Conservation (phyloP, 2,888 invertebrate species). For the Chydorus sphaericus region DNA sequence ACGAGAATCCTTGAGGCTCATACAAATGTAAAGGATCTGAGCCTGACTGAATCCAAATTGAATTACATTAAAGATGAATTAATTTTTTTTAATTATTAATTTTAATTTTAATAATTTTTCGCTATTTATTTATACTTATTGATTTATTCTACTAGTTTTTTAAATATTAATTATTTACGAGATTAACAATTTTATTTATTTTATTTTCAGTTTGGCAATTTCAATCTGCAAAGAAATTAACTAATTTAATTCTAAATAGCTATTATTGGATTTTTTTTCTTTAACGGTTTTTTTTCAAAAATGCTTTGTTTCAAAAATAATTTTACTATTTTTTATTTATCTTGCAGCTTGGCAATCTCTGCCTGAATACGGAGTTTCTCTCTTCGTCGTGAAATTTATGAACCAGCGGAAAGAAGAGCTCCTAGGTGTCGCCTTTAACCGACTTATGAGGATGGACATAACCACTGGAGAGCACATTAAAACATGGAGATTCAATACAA, state of each 20-base stretch:
- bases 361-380: slow-evolving; percentile 85
- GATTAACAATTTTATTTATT: too few species aligned
- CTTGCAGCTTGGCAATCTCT: slow-evolving; percentile 87
- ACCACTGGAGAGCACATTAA: slow-evolving; percentile 84
- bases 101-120: background rate
- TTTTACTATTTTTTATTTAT: background rate
- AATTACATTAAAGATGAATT: slow-evolving; percentile 65
- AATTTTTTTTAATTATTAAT: too few species aligned
- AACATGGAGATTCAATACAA: slow-evolving; percentile 93
- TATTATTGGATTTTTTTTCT: background rate
- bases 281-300: too few species aligned
- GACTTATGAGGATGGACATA: slow-evolving; percentile 90
- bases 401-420: slow-evolving; percentile 76
- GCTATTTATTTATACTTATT: background rate
- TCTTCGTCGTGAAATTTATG: slow-evolving; percentile 88
- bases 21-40: slow-evolving; percentile 80
- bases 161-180: too few species aligned
- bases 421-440: slow-evolving; percentile 82
- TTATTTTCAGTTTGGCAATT: background rate
- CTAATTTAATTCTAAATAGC: background rate
- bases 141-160: slow-evolving; percentile 5
- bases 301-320: background rate
- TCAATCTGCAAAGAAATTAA: background rate
- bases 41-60: slow-evolving; percentile 80
- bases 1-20: slow-evolving; percentile 91